Conservation (phyloP, 2,113 vertebrate genomes). For the Anas platyrhynchos region DNA sequence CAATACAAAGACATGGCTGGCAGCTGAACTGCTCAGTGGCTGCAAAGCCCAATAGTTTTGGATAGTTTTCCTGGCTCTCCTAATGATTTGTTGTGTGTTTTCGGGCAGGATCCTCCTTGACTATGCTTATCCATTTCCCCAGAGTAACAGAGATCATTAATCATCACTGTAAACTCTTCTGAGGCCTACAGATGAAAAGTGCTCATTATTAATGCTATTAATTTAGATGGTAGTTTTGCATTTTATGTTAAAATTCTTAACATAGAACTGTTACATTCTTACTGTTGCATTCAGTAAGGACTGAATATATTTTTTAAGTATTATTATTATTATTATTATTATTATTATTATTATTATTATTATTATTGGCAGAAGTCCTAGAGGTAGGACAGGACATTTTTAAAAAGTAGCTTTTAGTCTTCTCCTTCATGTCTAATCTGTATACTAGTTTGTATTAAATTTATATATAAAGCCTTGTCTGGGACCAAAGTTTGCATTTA, state of each 20-base stretch:
- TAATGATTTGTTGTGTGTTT: neutral
- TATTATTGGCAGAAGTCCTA: neutral
- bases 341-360: no score
- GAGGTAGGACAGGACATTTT: neutral
- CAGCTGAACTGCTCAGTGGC: neutral
- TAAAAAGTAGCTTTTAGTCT: neutral
- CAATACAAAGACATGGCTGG: neutral
- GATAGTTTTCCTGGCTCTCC: neutral
- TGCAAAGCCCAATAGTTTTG: neutral
- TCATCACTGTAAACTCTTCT: neutral
- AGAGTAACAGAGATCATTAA: conserved; percentile 3
- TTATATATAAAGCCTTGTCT: neutral
- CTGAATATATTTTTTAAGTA: neutral
- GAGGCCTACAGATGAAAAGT: conserved; percentile 40
- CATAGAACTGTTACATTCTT: neutral
- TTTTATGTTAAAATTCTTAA: conserved; percentile 5
- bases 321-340: no score
- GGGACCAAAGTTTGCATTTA: neutral
- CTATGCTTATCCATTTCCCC: neutral
- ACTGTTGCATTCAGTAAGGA: neutral
- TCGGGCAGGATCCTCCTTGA: neutral
- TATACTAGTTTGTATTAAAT: neutral
- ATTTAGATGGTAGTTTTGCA: neutral
- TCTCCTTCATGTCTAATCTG: neutral
- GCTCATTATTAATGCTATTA: neutral